Evolutionary conservation across 1,140 invertebrate genomes (phyloP), one percentile per base, ranked within the genome.

Genomic region (Drosophila mauritiana): DNA sequence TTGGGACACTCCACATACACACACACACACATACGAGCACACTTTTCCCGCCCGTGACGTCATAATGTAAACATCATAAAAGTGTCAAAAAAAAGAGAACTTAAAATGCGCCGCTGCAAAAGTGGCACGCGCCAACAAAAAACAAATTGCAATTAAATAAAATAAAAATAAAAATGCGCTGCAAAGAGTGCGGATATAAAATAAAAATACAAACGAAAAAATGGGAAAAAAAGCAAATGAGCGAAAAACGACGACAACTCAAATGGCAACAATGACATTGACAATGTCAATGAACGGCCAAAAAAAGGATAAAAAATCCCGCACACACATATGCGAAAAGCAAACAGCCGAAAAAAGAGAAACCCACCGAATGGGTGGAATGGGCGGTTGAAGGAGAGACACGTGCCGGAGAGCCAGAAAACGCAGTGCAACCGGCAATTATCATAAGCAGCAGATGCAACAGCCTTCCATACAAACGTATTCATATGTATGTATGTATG

Each of bases 61-160:
- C 83, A 88, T 89, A 84, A 89, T 89, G 84, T 88, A 88, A 83
- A 88, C 76, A 88, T 89, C 76, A 88, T 88, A 88, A 89, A 84
- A 88, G 78, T 86, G 79, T 78, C 75, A 45, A 88, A 89, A 84
- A 64, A 31, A 55, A 67, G 70, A 54, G 52, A 77, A 74, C 43
- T 86, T 78, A 68, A 86, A 85, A 49, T 82, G 40, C 43, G 49
- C 36, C 31, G 58, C 62, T 58, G 69, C 56, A 56, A 72, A 86
- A 88, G 85, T 88, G 83, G 76, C 83, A 85, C 83, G 78, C 69
- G 62, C 61, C 83, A 80, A 59, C 78, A 80, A 73, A 74, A 75
- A 80, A 54, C 70, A 89, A 88, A 89, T 78, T 89, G 65, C 85
- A 89, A 89, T 84, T 84, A 78, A 80, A 89, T 78, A 80, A 84